Evolutionary conservation across 2,888 invertebrate species (phyloP).

Genomic region (Hemaris fuciformis): DNA sequence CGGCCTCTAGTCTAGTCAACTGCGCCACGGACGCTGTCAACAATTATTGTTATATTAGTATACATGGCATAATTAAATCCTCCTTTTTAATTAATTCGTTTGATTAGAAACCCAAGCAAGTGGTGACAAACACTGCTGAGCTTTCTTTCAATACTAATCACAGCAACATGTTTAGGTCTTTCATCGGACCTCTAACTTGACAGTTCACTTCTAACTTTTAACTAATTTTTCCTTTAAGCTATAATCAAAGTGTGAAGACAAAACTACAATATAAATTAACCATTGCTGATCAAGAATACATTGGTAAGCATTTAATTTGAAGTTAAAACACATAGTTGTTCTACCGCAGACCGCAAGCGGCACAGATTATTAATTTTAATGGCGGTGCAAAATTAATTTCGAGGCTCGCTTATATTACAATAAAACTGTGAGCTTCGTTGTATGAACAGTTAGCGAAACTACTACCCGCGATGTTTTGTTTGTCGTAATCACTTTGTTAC

Average conservation of each 20-base stretch:
- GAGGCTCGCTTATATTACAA: conserved; percentile 32
- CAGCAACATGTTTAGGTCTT: too few species aligned
- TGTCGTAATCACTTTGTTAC: neutral
- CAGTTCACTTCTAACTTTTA: too few species aligned
- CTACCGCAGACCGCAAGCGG: conserved; percentile 21
- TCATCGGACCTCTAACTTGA: too few species aligned
- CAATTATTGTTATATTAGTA: too few species aligned
- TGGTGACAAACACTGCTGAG: too few species aligned
- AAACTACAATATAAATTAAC: neutral
- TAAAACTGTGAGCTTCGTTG: conserved; percentile 28
- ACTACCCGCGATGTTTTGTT: neutral
- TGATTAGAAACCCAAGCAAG: too few species aligned
- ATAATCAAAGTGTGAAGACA: neutral
- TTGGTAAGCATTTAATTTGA: conserved; percentile 1
- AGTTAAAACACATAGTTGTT: conserved; percentile 8
- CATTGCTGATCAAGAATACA: neutral
- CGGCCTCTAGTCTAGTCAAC: too few species aligned
- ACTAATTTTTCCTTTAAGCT: neutral
- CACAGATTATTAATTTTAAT: conserved; percentile 31
- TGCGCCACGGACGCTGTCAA: too few species aligned
- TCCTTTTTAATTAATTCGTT: too few species aligned
- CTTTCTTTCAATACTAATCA: too few species aligned
- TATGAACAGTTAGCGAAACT: neutral
- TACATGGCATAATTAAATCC: too few species aligned
- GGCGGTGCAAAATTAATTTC: conserved; percentile 29